Evolutionary conservation across 2,888 invertebrate species (phyloP).

Genomic region (Cancer borealis): DNA sequence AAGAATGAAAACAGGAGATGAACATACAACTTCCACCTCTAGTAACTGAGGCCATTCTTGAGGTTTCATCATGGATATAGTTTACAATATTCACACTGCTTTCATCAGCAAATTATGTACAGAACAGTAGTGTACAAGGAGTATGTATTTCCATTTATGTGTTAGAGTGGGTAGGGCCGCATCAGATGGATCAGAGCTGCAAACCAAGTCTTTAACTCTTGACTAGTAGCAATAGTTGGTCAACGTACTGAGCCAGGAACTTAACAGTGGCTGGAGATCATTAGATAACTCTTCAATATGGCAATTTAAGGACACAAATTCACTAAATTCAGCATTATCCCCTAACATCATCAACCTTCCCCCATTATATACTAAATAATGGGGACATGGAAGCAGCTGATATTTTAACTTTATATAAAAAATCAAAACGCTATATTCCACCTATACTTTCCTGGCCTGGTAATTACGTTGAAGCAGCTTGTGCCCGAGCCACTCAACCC

Average conservation of each 20-base stretch:
- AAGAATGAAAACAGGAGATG: slow-evolving; percentile 61
- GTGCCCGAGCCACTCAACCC: slow-evolving; percentile 60
- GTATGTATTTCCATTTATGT: slow-evolving; percentile 61
- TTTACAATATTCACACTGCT: slow-evolving; percentile 73
- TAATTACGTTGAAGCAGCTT: slow-evolving; percentile 58
- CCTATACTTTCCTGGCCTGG: slow-evolving; percentile 62
- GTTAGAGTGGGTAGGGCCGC: slow-evolving; percentile 65
- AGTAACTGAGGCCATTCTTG: slow-evolving; percentile 61
- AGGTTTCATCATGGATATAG: slow-evolving; percentile 69
- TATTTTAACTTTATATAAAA: neutral
- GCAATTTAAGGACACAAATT: slow-evolving; percentile 30
- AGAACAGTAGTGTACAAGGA: slow-evolving; percentile 72
- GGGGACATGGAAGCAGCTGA: neutral
- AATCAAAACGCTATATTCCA: slow-evolving; percentile 48
- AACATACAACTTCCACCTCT: slow-evolving; percentile 57
- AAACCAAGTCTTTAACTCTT: slow-evolving; percentile 11
- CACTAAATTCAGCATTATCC: neutral
- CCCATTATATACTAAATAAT: slow-evolving; percentile 25
- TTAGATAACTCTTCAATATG: neutral
- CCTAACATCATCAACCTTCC: slow-evolving; percentile 24
- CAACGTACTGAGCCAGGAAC: slow-evolving; percentile 63
- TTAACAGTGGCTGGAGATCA: slow-evolving; percentile 51
- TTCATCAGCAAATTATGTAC: slow-evolving; percentile 68
- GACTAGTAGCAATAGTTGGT: slow-evolving; percentile 47
- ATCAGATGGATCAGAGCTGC: slow-evolving; percentile 54